phyloP scores from a whole-genome alignment of 2,888 invertebrate genomes.

The Hymenopus coronatus region DNA sequence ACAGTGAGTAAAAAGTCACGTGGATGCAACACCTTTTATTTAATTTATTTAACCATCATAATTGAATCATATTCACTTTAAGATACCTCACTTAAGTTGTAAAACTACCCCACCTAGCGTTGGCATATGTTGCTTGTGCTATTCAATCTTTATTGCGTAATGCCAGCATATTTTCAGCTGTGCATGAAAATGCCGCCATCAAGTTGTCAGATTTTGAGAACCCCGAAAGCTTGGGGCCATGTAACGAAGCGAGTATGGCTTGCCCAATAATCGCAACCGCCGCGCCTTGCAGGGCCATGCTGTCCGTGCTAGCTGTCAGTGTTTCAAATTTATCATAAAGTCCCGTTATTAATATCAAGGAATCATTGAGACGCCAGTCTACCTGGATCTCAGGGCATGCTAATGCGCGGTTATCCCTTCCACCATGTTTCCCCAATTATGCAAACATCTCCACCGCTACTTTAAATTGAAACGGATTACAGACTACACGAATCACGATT shows the following conservation, averaged over 20 bases:
- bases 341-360: neutral
- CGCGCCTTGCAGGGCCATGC: too few species aligned
- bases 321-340: neutral
- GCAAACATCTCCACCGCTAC: neutral
- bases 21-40: too few species aligned
- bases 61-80: too few species aligned
- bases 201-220: neutral
- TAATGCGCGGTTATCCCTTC: neutral
- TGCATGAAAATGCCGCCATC: neutral
- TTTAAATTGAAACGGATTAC: neutral
- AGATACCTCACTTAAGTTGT: too few species aligned
- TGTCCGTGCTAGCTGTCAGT: neutral
- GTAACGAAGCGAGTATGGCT: too few species aligned
- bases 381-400: neutral
- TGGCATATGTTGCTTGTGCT: too few species aligned
- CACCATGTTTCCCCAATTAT: neutral
- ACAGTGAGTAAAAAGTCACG: too few species aligned
- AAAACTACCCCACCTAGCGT: too few species aligned
- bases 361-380: neutral
- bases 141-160: too few species aligned
- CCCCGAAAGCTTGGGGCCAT: neutral
- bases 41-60: too few species aligned
- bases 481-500: neutral
- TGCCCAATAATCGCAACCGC: too few species aligned
- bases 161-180: neutral